phyloP scores from a whole-genome alignment of 1,140 invertebrate species.

The Thaumatotibia leucotreta region DNA sequence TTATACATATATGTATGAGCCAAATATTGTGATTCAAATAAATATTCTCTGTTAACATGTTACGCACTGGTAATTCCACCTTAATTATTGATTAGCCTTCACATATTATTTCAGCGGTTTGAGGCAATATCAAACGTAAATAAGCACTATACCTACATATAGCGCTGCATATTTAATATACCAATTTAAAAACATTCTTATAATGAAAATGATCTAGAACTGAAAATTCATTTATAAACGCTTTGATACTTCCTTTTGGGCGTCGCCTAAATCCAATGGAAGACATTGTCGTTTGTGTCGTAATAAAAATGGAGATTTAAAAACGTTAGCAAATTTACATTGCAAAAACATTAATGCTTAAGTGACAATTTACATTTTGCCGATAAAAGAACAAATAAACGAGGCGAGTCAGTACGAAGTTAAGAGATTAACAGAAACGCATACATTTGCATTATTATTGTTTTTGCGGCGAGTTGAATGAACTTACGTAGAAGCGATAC shows the following conservation, averaged over 20 bases:
- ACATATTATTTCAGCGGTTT: too few species aligned
- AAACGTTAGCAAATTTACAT: slow-evolving; percentile 13
- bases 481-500: not conserved
- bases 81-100: too few species aligned
- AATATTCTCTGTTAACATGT: too few species aligned
- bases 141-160: too few species aligned
- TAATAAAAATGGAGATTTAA: slow-evolving; percentile 14
- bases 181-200: too few species aligned
- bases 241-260: not conserved
- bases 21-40: too few species aligned
- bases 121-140: too few species aligned
- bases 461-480: slow-evolving; percentile 8
- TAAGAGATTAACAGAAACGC: slow-evolving; percentile 13
- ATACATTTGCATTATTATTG: slow-evolving; percentile 12
- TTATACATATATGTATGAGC: too few species aligned
- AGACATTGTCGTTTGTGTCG: slow-evolving; percentile 10
- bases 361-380: slow-evolving; percentile 13
- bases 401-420: slow-evolving; percentile 10
- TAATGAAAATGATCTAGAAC: too few species aligned
- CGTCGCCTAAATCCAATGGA: slow-evolving; percentile 3
- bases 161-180: too few species aligned
- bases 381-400: slow-evolving; percentile 14
- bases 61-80: too few species aligned
- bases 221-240: not conserved
- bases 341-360: slow-evolving; percentile 14